A percentile compares a stretch with the other conserved stretches of the same genome.
Evolutionary conservation across 1,140 invertebrate genomes (phyloP).

Genomic region (Brachionus plicatilis): DNA sequence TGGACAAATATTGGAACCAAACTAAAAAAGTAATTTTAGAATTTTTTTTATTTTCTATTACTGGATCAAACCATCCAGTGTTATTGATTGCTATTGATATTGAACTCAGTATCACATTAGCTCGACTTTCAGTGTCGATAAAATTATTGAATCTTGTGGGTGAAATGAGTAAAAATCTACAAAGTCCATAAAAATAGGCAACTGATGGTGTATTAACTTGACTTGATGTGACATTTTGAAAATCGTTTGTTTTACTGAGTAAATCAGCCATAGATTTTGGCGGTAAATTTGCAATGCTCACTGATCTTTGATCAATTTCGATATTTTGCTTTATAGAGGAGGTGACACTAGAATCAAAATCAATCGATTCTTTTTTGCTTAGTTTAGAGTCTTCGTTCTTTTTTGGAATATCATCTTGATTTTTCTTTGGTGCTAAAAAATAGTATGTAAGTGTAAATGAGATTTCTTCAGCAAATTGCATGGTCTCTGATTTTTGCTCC

Average conservation of each 20-base stretch:
- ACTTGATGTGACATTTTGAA: conserved; percentile 53
- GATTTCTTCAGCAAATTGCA: conserved; percentile 61
- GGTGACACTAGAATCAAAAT: background rate
- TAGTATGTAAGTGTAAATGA: conserved; percentile 51
- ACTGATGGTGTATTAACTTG: background rate
- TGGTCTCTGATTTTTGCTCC: conserved; percentile 60
- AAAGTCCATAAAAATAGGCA: conserved; percentile 67
- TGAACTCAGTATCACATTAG: conserved; percentile 78
- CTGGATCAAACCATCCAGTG: conserved; percentile 60
- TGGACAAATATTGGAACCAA: conserved; percentile 80
- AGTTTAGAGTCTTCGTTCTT: background rate
- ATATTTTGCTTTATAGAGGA: background rate
- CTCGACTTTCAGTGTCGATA: conserved; percentile 70
- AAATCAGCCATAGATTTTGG: conserved; percentile 56
- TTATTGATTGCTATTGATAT: conserved; percentile 75
- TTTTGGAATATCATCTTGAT: background rate
- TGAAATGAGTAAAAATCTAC: conserved; percentile 73
- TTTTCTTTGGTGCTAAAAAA: conserved; percentile 44
- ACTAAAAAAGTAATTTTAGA: conserved; percentile 55
- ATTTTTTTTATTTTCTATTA: conserved; percentile 48
- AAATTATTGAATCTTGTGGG: conserved; percentile 57
- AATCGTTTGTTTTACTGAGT: conserved; percentile 65
- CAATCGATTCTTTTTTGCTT: background rate
- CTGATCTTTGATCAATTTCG: background rate
- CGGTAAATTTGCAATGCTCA: conserved; percentile 9